Evolutionary conservation across 2,888 invertebrate genomes (phyloP).

Genomic region (Ellobium chinense): DNA sequence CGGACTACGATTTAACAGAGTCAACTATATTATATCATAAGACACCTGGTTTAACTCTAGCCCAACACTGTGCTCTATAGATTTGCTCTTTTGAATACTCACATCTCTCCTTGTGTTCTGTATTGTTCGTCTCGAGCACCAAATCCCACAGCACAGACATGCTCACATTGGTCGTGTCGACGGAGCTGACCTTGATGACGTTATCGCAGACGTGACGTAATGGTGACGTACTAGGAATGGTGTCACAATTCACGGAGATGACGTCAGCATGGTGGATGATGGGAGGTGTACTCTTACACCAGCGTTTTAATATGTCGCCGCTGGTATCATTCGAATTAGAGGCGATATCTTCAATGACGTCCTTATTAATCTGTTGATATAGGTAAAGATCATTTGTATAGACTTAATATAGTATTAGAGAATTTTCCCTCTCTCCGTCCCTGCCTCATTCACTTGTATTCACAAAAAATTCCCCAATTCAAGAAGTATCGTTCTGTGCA

Average conservation of each 20-base stretch:
- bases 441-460: no score
- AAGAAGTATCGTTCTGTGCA: no score
- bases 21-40: no score
- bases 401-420: no score
- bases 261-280: background rate
- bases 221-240: background rate
- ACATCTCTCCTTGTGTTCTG: conserved; percentile 17
- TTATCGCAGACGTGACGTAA: background rate
- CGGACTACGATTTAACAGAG: no score
- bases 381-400: no score
- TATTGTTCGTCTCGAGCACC: background rate
- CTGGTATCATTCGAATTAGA: background rate
- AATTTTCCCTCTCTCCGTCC: no score
- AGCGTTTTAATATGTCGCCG: conserved; percentile 26
- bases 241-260: conserved; percentile 18
- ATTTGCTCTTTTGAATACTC: no score
- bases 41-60: no score
- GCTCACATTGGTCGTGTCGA: background rate
- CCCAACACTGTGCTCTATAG: no score
- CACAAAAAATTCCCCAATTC: no score
- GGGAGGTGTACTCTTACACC: background rate
- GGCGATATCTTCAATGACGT: conserved; percentile 44
- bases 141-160: conserved; percentile 11
- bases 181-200: background rate
- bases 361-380: conserved; percentile 49